phyloP scores from a whole-genome alignment of 2,797 vertebrate genomes.

The Dipus sagitta region DNA sequence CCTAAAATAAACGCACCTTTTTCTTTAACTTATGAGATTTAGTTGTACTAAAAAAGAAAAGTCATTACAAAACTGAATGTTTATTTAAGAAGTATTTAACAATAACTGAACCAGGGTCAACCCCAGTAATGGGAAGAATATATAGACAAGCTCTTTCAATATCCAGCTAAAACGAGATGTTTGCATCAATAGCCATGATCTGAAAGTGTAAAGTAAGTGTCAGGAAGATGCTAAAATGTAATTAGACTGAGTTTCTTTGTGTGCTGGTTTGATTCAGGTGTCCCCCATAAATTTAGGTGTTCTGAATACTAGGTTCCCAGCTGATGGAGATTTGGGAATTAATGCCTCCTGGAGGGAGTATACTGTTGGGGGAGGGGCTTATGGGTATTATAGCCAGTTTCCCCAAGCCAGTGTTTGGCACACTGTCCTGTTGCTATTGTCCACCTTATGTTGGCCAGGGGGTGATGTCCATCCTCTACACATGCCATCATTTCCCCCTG shows the following conservation, averaged over 20 bases:
- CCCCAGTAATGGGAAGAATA: constrained; percentile 17
- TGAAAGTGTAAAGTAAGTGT: background rate
- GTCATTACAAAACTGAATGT: background rate
- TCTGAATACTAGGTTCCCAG: too few relatives aligned
- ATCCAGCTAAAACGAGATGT: constrained; percentile 2
- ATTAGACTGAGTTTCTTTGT: constrained; percentile 17
- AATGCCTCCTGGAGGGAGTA: too few relatives aligned
- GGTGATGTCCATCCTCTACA: too few relatives aligned
- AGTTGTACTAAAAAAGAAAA: constrained; percentile 8
- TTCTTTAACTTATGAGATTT: constrained; percentile 1
- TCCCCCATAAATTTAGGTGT: too few relatives aligned
- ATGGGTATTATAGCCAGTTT: too few relatives aligned
- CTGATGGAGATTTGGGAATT: too few relatives aligned
- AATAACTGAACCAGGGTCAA: constrained; percentile 36
- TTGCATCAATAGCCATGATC: background rate
- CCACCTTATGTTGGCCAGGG: too few relatives aligned
- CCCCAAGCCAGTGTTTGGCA: too few relatives aligned
- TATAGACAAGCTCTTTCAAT: constrained; percentile 32
- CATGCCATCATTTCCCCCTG: too few relatives aligned
- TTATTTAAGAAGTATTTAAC: constrained; percentile 49
- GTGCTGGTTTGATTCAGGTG: background rate
- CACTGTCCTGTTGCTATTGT: too few relatives aligned
- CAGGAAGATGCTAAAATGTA: background rate
- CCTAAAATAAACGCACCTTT: constrained; percentile 18
- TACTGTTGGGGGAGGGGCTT: too few relatives aligned